A percentile compares a stretch with the other conserved stretches of the same genome.
phyloP scores from a whole-genome alignment of 2,888 invertebrate genomes.

The Mimachlamys varia region DNA sequence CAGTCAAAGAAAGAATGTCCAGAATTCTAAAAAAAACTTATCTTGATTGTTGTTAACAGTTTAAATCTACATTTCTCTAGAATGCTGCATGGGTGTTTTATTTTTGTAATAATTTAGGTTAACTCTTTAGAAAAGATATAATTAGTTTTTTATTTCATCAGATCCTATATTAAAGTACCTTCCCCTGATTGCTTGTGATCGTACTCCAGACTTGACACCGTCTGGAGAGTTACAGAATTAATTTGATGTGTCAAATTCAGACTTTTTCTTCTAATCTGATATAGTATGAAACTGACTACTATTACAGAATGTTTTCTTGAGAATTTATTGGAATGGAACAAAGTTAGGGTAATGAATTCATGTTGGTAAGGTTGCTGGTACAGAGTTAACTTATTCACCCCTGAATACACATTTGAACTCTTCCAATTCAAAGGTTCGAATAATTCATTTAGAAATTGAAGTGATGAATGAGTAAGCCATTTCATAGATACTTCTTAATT shows the following conservation, averaged over 20 bases:
- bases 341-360: not conserved
- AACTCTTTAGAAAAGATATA: not conserved
- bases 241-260: constrained; percentile 23
- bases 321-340: not conserved
- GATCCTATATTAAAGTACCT: not conserved
- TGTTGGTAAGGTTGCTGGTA: not conserved
- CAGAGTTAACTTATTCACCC: too few species aligned
- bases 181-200: not conserved
- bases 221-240: constrained; percentile 5
- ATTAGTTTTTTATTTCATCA: not conserved
- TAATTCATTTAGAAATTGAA: too few species aligned
- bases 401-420: too few species aligned
- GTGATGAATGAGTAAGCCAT: too few species aligned
- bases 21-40: not conserved
- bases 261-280: not conserved
- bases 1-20: not conserved
- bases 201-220: not conserved
- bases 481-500: not conserved
- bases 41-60: not conserved
- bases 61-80: not conserved
- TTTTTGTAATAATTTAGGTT: not conserved
- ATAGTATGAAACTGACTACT: not conserved
- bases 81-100: not conserved
- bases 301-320: not conserved
- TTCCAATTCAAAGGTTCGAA: too few species aligned